These are phyloP conservation scores for Parelbella ahira DNA, from an alignment of 2,888 invertebrate species.

Conservation along the genomic window DNA sequence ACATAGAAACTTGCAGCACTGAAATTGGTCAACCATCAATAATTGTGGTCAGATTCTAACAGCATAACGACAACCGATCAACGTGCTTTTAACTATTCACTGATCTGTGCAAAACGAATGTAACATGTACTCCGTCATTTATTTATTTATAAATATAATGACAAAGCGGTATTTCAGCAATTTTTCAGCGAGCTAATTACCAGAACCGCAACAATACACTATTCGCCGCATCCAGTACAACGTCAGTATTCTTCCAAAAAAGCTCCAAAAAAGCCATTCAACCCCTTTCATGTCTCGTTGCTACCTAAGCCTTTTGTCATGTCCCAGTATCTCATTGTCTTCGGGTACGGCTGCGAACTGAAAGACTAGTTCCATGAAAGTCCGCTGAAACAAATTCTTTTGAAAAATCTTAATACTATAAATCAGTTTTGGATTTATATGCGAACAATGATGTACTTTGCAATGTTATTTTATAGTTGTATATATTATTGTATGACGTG, in stretches of 20 bases:
- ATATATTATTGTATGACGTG: no score
- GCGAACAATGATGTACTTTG: no score
- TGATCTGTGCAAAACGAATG: no score
- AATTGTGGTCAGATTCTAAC: no score
- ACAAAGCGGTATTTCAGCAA: conserved; percentile 1
- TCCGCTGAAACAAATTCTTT: conserved; percentile 11
- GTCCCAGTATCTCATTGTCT: conserved; percentile 20
- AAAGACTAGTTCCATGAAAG: conserved; percentile 15
- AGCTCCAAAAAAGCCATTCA: conserved; percentile 25
- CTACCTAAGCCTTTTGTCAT: conserved; percentile 26
- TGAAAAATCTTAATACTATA: conserved; percentile 19
- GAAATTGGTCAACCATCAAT: no score
- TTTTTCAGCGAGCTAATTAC: conserved; percentile 16
- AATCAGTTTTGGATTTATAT: conserved; percentile 3
- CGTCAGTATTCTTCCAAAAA: conserved; percentile 24
- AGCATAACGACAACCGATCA: no score
- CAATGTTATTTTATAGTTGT: no score
- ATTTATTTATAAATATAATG: conserved; percentile 2
- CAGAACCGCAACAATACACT: conserved; percentile 19
- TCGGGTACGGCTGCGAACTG: conserved; percentile 3
- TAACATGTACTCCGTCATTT: no score
- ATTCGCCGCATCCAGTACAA: conserved; percentile 13
- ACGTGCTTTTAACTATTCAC: no score
- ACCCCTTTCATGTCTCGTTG: conserved; percentile 23
- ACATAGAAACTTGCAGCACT: no score